phyloP scores from a whole-genome alignment of 1,140 invertebrate genomes.

The Tetramorium simillimum region DNA sequence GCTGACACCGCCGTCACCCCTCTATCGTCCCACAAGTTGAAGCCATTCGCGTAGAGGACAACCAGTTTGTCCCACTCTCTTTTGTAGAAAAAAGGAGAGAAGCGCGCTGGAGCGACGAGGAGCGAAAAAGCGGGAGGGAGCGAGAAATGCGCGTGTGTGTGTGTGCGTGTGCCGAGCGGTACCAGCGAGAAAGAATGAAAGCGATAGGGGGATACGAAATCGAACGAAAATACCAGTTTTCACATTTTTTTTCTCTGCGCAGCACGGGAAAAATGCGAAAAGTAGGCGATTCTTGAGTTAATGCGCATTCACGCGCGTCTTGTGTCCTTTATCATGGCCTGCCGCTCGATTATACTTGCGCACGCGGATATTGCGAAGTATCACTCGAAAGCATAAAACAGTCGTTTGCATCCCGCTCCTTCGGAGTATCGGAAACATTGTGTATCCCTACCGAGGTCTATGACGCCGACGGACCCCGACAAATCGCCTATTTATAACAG shows the following conservation, averaged over 20 bases:
- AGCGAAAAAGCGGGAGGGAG: constrained; percentile 13
- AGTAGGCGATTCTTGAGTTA: constrained; percentile 44
- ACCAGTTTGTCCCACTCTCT: constrained; percentile 85
- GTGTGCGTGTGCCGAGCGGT: neutral
- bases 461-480: neutral
- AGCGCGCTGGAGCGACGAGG: neutral
- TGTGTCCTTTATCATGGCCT: neutral
- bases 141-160: neutral
- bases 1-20: constrained; percentile 59
- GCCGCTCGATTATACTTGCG: neutral
- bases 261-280: constrained; percentile 25
- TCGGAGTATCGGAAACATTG: neutral
- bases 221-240: constrained; percentile 45
- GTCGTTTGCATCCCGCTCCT: neutral
- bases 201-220: constrained; percentile 49
- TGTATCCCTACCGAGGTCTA: neutral
- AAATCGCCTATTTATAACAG: constrained; percentile 1
- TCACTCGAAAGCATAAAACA: constrained; percentile 26
- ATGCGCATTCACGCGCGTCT: constrained; percentile 4
- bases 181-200: constrained; percentile 50
- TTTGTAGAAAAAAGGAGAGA: constrained; percentile 75
- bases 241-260: constrained; percentile 11
- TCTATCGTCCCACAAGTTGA: constrained; percentile 64
- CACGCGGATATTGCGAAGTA: constrained; percentile 29
- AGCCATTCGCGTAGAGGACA: constrained; percentile 80